Conservation (phyloP, 2,797 vertebrate genomes). For the Benthosema pterotum region DNA sequence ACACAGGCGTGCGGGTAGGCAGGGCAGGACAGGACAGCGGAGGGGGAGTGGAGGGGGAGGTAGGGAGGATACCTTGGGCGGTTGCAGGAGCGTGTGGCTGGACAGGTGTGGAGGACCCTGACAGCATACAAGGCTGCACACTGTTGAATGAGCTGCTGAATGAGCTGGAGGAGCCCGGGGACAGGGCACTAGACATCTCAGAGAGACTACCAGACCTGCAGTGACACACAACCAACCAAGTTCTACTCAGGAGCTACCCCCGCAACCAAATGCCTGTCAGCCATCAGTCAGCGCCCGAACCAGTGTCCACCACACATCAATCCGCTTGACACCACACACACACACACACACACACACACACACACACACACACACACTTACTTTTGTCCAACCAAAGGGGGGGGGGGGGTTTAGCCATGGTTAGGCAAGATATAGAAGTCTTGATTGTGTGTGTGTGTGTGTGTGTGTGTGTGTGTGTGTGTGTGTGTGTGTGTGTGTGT, state of each 20-base stretch:
- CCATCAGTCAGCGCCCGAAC: slow-evolving; percentile 53
- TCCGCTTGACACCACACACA: slow-evolving; percentile 58
- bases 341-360: slow-evolving; percentile 40
- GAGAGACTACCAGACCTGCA: slow-evolving; percentile 81
- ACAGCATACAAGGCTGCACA: slow-evolving; percentile 87
- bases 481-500: slow-evolving; percentile 9
- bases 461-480: neutral
- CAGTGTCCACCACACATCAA: slow-evolving; percentile 49
- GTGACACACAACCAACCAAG: slow-evolving; percentile 77
- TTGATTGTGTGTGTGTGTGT: neutral
- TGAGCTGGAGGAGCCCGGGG: slow-evolving; percentile 81
- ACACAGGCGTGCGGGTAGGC: slow-evolving; percentile 51
- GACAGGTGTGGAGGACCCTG: slow-evolving; percentile 77
- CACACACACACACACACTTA: slow-evolving; percentile 45
- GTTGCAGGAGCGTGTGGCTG: slow-evolving; percentile 81
- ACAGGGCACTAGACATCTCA: slow-evolving; percentile 82
- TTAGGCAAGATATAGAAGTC: slow-evolving; percentile 25
- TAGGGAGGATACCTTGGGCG: slow-evolving; percentile 79
- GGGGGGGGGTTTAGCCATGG: slow-evolving; percentile 33
- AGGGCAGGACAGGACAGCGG: slow-evolving; percentile 61
- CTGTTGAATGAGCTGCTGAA: slow-evolving; percentile 88
- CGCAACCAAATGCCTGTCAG: slow-evolving; percentile 56
- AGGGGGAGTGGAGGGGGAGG: slow-evolving; percentile 6
- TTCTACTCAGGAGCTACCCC: slow-evolving; percentile 73
- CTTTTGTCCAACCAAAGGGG: slow-evolving; percentile 35